These are phyloP conservation scores for Agrotis exclamationis DNA, from an alignment of 2,888 invertebrate genomes.

Conservation along the genomic window DNA sequence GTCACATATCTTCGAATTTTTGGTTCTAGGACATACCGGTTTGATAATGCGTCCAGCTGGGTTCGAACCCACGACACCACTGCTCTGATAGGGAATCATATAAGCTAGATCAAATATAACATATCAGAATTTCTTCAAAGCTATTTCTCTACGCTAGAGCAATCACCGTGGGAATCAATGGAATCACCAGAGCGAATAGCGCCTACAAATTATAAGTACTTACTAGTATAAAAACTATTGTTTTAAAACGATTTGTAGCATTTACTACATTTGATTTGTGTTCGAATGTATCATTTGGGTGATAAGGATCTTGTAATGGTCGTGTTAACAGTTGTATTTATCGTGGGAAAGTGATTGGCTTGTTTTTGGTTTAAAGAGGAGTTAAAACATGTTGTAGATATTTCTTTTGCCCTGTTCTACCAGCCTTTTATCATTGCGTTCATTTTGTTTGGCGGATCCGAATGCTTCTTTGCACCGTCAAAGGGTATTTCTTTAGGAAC, in stretches of 20 bases:
- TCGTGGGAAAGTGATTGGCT: slow-evolving; percentile 48
- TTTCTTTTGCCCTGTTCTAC: too few relatives aligned
- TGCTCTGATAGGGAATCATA: too few relatives aligned
- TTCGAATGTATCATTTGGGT: slow-evolving; percentile 52
- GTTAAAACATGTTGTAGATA: too few relatives aligned
- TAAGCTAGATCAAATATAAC: slow-evolving; percentile 12
- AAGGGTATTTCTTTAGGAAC: too few relatives aligned
- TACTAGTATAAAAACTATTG: slow-evolving; percentile 49
- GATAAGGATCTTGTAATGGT: slow-evolving; percentile 58
- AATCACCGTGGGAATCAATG: slow-evolving; percentile 58
- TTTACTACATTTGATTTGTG: slow-evolving; percentile 43
- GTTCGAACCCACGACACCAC: too few relatives aligned
- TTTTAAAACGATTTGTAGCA: slow-evolving; percentile 52
- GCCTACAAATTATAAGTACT: slow-evolving; percentile 40
- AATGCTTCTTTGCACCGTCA: too few relatives aligned
- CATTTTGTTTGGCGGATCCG: too few relatives aligned
- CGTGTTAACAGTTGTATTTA: slow-evolving; percentile 39
- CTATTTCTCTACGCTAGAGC: slow-evolving; percentile 48
- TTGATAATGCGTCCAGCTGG: too few relatives aligned
- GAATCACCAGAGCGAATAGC: slow-evolving; percentile 54
- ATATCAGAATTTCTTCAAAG: slow-evolving; percentile 35
- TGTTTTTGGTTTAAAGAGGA: neutral
- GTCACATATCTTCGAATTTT: too few relatives aligned
- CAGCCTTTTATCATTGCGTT: too few relatives aligned
- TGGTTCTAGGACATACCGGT: too few relatives aligned